Evolutionary conservation across 2,797 vertebrate genomes (phyloP).

Genomic region (Tamandua tetradactyla): DNA sequence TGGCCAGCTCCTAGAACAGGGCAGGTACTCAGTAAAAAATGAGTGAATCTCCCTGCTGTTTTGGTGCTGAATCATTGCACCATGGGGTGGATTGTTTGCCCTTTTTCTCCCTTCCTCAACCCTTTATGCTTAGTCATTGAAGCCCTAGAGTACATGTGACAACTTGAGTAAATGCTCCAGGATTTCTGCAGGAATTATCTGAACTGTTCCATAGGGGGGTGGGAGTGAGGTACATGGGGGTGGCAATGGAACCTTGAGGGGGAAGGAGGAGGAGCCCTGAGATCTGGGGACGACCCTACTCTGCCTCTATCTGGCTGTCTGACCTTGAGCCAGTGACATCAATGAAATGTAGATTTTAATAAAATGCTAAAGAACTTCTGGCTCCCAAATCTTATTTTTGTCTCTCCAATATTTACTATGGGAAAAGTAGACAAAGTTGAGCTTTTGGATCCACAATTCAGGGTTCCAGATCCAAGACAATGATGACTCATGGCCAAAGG

Average conservation of each 20-base stretch:
- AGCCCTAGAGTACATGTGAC: too few species aligned
- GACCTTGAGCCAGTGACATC: neutral
- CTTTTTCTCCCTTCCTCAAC: neutral
- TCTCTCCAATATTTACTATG: neutral
- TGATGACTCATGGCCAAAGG: neutral
- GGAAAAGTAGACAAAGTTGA: neutral
- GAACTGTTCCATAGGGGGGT: neutral
- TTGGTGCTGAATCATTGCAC: accelerated
- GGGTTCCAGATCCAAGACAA: neutral
- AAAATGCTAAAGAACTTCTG: neutral
- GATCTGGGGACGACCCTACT: neutral
- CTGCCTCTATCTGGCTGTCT: neutral
- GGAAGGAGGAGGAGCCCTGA: accelerated
- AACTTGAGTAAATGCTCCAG: neutral
- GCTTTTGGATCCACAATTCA: neutral
- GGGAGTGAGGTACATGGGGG: too few species aligned
- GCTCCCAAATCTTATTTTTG: neutral
- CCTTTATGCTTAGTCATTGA: neutral
- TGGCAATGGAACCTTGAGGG: neutral
- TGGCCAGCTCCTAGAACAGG: neutral
- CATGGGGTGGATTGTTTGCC: too few species aligned
- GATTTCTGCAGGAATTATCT: neutral
- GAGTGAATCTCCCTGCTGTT: neutral
- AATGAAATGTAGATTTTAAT: neutral
- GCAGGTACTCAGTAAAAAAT: accelerated